These are phyloP conservation scores for Pimpla rufipes DNA, from an alignment of 2,888 invertebrate genomes.

Conservation along the genomic window DNA sequence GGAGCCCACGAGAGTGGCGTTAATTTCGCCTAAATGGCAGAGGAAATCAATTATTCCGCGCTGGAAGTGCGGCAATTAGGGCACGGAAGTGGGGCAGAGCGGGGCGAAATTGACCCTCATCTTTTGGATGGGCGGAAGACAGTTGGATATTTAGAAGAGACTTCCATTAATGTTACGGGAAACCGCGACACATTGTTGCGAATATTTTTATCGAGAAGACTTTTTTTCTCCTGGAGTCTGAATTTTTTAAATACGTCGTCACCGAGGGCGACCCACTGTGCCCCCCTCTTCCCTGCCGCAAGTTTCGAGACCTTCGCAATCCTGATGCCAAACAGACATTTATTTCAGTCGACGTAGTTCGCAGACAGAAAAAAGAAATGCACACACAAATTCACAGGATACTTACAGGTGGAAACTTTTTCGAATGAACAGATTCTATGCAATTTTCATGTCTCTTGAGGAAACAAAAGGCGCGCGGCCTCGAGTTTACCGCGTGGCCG, in stretches of 20 bases:
- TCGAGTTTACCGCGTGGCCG: neutral
- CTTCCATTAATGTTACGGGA: too few species aligned
- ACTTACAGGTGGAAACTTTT: too few species aligned
- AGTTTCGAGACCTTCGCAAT: neutral
- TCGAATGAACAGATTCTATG: neutral
- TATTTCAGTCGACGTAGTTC: neutral
- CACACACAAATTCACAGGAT: too few species aligned
- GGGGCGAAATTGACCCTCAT: neutral
- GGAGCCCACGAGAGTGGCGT: constrained; percentile 8
- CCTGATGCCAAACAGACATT: neutral
- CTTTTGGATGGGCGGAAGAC: neutral
- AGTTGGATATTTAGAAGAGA: too few species aligned
- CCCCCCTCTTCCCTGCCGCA: neutral
- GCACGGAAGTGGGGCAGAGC: neutral
- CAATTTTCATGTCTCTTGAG: constrained; percentile 19
- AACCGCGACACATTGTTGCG: too few species aligned
- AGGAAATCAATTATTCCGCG: neutral
- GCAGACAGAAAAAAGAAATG: neutral
- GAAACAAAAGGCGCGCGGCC: neutral
- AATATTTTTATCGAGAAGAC: too few species aligned
- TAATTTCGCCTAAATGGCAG: neutral
- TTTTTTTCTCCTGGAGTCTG: neutral
- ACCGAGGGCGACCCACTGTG: neutral
- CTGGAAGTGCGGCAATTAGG: neutral
- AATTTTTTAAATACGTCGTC: neutral